A percentile compares a stretch with the other conserved stretches of the same genome.
These are phyloP conservation scores for Laticauda colubrina DNA, from an alignment of 2,113 vertebrate genomes.

Conservation along the genomic window DNA sequence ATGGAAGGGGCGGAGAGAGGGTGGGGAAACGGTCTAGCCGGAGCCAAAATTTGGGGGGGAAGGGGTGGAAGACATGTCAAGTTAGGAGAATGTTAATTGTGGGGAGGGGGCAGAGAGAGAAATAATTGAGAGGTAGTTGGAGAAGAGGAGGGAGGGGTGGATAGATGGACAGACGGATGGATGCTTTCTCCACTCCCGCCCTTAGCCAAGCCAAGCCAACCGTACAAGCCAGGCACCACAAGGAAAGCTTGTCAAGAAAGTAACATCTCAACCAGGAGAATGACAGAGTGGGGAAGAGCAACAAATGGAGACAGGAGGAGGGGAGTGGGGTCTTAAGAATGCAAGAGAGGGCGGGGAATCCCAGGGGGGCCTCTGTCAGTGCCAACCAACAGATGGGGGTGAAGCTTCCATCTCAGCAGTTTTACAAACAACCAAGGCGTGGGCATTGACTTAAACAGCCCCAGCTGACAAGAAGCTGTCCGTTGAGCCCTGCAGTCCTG, in stretches of 20 bases:
- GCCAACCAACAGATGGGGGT: slow-evolving; percentile 25
- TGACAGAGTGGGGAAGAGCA: background rate
- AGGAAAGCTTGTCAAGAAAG: slow-evolving; percentile 74
- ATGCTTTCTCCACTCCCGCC: background rate
- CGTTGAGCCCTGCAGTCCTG: background rate
- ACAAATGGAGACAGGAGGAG: background rate
- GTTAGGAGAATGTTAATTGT: slow-evolving; percentile 83
- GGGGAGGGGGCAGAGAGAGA: slow-evolving; percentile 51
- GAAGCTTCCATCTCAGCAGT: background rate
- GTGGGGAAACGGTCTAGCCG: slow-evolving; percentile 50
- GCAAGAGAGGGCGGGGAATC: background rate
- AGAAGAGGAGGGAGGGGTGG: background rate
- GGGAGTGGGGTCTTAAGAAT: background rate
- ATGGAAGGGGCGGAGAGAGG: slow-evolving; percentile 54
- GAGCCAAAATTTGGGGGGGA: slow-evolving; percentile 60
- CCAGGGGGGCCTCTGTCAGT: slow-evolving; percentile 16
- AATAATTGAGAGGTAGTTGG: slow-evolving; percentile 65
- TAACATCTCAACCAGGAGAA: slow-evolving; percentile 82
- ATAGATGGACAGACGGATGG: background rate
- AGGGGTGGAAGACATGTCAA: slow-evolving; percentile 70
- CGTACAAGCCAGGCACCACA: background rate
- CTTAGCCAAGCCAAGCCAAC: slow-evolving; percentile 51
- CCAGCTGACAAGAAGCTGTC: background rate
- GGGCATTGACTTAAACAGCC: fast-evolving
- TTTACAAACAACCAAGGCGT: fast-evolving